Percentiles rank a stretch among this genome's conserved stretches.
These are phyloP conservation scores for Scaptodrosophila latifasciaeformis DNA, from an alignment of 2,888 invertebrate species.

Conservation along the genomic window DNA sequence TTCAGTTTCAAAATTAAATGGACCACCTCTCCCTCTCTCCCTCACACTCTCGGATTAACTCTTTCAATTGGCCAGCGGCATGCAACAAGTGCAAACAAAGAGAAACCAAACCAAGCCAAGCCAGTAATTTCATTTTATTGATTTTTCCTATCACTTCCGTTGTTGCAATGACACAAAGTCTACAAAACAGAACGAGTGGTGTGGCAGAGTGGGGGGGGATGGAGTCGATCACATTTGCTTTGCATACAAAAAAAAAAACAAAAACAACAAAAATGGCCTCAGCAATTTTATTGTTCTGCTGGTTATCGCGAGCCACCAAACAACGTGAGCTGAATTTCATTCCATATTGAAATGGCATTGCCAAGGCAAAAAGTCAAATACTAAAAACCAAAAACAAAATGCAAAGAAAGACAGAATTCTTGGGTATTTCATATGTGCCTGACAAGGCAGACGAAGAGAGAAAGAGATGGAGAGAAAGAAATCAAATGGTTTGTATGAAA, in stretches of 20 bases:
- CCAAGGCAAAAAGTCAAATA: slow-evolving; percentile 16
- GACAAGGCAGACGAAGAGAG: slow-evolving; percentile 11
- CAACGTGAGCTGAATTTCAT: slow-evolving; percentile 63
- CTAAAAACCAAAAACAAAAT: slow-evolving; percentile 2
- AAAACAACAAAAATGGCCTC: slow-evolving; percentile 17
- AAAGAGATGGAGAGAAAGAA: background rate
- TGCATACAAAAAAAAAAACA: too few relatives aligned
- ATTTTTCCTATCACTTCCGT: slow-evolving; percentile 36
- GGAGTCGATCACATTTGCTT: too few relatives aligned
- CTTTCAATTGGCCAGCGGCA: slow-evolving; percentile 10
- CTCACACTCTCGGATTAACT: slow-evolving; percentile 27
- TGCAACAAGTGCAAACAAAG: slow-evolving; percentile 54
- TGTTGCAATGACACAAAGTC: slow-evolving; percentile 13
- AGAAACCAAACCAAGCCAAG: too few relatives aligned
- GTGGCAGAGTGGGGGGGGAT: slow-evolving; percentile 9
- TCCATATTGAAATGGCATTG: slow-evolving; percentile 46
- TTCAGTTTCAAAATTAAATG: too few relatives aligned
- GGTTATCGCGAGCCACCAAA: too few relatives aligned
- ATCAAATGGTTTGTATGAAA: too few relatives aligned
- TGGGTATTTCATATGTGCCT: too few relatives aligned
- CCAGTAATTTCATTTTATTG: slow-evolving; percentile 40
- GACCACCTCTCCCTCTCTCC: slow-evolving; percentile 40
- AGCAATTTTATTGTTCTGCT: too few relatives aligned
- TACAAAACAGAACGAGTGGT: slow-evolving; percentile 1
- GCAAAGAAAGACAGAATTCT: slow-evolving; percentile 3